A percentile compares a stretch with the other conserved stretches of the same genome.
Conservation (phyloP, 2,113 vertebrate genomes). For the Fulmarus glacialis region DNA sequence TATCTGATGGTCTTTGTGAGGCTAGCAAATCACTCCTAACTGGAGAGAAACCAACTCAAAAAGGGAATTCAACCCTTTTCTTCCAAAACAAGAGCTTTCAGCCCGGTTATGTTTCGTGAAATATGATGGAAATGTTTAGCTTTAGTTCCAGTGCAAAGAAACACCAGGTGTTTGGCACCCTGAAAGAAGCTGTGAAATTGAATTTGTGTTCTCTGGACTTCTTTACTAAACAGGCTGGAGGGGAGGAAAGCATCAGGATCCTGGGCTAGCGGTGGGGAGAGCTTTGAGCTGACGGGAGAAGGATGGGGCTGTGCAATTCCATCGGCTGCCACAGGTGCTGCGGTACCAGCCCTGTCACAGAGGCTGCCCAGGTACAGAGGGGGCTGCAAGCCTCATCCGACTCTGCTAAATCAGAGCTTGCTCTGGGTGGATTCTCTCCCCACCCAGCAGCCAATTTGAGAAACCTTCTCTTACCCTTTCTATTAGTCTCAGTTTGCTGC, state of each 20-base stretch:
- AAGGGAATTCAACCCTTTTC: neutral
- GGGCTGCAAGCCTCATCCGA: neutral
- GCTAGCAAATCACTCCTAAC: neutral
- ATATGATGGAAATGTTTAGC: neutral
- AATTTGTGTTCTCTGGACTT: neutral
- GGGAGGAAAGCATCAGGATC: neutral
- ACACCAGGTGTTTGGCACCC: conserved; percentile 26
- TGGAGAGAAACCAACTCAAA: neutral
- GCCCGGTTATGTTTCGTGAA: neutral
- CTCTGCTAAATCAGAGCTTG: neutral
- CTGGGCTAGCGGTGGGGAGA: neutral
- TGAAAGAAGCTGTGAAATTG: conserved; percentile 45
- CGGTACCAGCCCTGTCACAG: too few relatives aligned
- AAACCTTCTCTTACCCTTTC: neutral
- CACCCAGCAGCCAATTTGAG: neutral
- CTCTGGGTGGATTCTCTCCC: neutral
- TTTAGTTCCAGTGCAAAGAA: conserved; percentile 42
- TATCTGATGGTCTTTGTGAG: neutral
- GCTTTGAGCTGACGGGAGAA: neutral
- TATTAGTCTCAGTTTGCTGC: neutral
- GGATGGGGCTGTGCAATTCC: neutral
- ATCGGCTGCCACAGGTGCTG: rapidly evolving
- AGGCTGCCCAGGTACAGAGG: neutral
- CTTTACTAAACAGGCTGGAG: neutral
- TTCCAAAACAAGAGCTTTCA: neutral